phyloP scores from a whole-genome alignment of 2,888 invertebrate species.

The Osmoderma eremita region DNA sequence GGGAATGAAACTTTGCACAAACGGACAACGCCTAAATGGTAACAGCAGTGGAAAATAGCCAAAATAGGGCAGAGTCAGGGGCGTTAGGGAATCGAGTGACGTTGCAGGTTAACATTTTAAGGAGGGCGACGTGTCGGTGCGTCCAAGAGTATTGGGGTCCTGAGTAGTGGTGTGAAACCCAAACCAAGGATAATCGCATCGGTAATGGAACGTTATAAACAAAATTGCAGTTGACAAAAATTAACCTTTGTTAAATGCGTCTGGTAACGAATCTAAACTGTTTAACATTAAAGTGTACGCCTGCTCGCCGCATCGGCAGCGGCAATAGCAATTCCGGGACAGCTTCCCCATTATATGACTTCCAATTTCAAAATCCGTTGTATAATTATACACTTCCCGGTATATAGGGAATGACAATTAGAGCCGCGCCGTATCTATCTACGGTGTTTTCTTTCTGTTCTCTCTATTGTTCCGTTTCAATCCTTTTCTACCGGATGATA shows the following conservation, averaged over 20 bases:
- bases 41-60: slow-evolving; percentile 39
- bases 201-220: slow-evolving; percentile 57
- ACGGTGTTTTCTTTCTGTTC: slow-evolving; percentile 45
- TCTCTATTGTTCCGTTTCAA: slow-evolving; percentile 42
- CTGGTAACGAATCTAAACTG: slow-evolving; percentile 61
- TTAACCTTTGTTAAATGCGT: slow-evolving; percentile 61
- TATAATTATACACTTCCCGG: slow-evolving; percentile 52
- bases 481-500: slow-evolving; percentile 27
- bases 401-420: slow-evolving; percentile 50
- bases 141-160: slow-evolving; percentile 1
- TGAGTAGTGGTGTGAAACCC: slow-evolving; percentile 15
- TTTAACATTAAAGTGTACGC: slow-evolving; percentile 58
- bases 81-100: slow-evolving; percentile 48
- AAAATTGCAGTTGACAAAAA: slow-evolving; percentile 63
- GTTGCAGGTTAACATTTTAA: slow-evolving; percentile 40
- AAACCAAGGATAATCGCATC: slow-evolving; percentile 39
- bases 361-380: slow-evolving; percentile 61
- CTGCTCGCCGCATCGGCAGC: neutral
- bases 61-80: slow-evolving; percentile 32
- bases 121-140: too few relatives aligned
- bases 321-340: slow-evolving; percentile 54
- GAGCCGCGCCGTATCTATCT: slow-evolving; percentile 35
- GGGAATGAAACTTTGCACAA: slow-evolving; percentile 37
- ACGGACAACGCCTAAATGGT: slow-evolving; percentile 38
- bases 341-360: slow-evolving; percentile 58